Percentiles rank a stretch among this genome's conserved stretches.
phyloP scores from a whole-genome alignment of 2,888 invertebrate genomes.

The Plagodis pulveraria region DNA sequence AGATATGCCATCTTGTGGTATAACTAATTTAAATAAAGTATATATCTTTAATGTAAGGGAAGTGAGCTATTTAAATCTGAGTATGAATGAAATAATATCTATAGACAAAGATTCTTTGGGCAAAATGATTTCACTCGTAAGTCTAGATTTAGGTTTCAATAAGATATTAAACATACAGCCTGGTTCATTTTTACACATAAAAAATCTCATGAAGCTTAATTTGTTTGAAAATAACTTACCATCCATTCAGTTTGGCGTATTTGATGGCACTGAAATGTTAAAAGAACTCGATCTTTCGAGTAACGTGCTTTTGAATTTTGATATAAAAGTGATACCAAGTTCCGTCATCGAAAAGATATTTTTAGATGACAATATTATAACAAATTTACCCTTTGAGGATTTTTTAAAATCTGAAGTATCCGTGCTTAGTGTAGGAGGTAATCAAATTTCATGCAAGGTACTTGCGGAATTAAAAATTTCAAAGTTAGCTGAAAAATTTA shows the following conservation, averaged over 20 bases:
- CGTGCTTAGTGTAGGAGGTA: slow-evolving; percentile 37
- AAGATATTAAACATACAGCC: slow-evolving; percentile 38
- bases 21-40: slow-evolving; percentile 27
- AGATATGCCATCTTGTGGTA: slow-evolving; percentile 33
- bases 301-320: slow-evolving; percentile 35
- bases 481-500: slow-evolving; percentile 20
- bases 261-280: slow-evolving; percentile 35
- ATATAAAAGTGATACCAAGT: slow-evolving; percentile 26
- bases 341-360: slow-evolving; percentile 26
- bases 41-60: slow-evolving; percentile 26
- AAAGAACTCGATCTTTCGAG: slow-evolving; percentile 31
- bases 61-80: slow-evolving; percentile 32
- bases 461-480: slow-evolving; percentile 33
- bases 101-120: slow-evolving; percentile 39
- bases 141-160: slow-evolving; percentile 39
- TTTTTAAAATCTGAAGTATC: slow-evolving; percentile 24
- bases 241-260: slow-evolving; percentile 36
- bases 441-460: slow-evolving; percentile 35
- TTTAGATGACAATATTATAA: slow-evolving; percentile 37
- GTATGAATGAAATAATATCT: slow-evolving; percentile 32
- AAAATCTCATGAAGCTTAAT: slow-evolving; percentile 25
- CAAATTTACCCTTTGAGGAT: slow-evolving; percentile 27
- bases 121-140: slow-evolving; percentile 26
- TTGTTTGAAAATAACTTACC: slow-evolving; percentile 34
- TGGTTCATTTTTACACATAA: slow-evolving; percentile 35